Percentiles rank a stretch among this genome's conserved stretches.
phyloP scores from a whole-genome alignment of 2,888 invertebrate genomes.

The Rhynchonema sp. region DNA sequence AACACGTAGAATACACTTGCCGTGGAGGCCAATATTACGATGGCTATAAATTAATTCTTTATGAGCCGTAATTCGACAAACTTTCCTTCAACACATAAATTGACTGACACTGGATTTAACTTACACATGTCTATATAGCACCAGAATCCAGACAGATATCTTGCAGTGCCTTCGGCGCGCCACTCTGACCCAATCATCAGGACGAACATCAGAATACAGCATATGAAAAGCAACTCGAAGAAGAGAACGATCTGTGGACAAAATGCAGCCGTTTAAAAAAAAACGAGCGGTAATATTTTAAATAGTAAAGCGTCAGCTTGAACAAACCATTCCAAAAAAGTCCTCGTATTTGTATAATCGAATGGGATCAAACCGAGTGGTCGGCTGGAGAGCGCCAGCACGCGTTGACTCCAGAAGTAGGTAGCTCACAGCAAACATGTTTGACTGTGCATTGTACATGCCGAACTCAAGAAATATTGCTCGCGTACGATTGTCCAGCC shows the following conservation, averaged over 20 bases:
- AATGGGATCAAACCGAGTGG: not conserved
- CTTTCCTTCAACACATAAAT: too few species aligned
- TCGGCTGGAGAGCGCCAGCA: not conserved
- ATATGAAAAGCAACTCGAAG: conserved; percentile 29
- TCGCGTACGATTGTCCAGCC: not conserved
- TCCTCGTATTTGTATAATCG: not conserved
- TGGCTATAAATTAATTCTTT: too few species aligned
- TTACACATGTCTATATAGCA: conserved; percentile 29
- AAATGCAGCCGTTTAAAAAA: not conserved
- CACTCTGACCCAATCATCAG: not conserved
- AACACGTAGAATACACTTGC: conserved; percentile 31
- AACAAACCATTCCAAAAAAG: not conserved
- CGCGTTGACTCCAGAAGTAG: not conserved
- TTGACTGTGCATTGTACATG: not conserved
- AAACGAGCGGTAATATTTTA: not conserved
- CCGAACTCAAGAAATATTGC: not conserved
- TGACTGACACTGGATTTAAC: too few species aligned
- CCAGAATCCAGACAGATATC: conserved; percentile 34
- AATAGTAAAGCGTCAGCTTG: not conserved
- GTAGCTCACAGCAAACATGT: not conserved
- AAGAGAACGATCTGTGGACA: conserved; percentile 23
- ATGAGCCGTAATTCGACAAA: too few species aligned
- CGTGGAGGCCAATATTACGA: conserved; percentile 28
- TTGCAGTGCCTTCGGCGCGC: not conserved
- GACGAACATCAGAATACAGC: conserved; percentile 29